A percentile compares a stretch with the other conserved stretches of the same genome.
Conservation (phyloP, 30 jellyfish, hydroid and myxozoan species). For the Aurelia sp. region DNA sequence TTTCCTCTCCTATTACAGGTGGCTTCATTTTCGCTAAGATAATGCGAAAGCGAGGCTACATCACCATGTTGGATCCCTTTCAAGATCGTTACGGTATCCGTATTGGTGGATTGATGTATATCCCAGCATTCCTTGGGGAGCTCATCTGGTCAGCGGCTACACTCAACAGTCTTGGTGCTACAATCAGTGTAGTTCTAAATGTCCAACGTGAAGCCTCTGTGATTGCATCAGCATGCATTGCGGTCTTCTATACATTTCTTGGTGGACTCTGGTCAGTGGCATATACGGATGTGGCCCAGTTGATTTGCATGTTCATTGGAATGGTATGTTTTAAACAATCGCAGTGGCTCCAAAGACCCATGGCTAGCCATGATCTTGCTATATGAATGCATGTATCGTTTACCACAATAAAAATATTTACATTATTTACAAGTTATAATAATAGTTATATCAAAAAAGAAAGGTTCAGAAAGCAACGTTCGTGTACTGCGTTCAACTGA, state of each 20-base stretch:
- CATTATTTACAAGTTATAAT: too few relatives aligned
- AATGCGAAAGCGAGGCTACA: constrained; percentile 98
- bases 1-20: constrained; percentile 54
- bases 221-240: constrained; percentile 97
- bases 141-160: constrained; percentile 99
- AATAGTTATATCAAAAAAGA: too few relatives aligned
- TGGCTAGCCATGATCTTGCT: too few relatives aligned
- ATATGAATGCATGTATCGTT: too few relatives aligned
- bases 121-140: constrained; percentile 99
- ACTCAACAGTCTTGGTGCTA: constrained; percentile 97
- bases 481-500: too few relatives aligned
- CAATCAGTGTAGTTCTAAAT: constrained; percentile 91
- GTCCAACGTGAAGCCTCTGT: constrained; percentile 73
- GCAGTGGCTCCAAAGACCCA: too few relatives aligned
- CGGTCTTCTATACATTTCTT: constrained; percentile 95
- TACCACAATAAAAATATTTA: too few relatives aligned
- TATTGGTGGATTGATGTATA: constrained; percentile 94
- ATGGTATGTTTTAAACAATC: constrained; percentile 73
- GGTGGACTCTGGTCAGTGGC: constrained; percentile 99
- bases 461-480: too few relatives aligned
- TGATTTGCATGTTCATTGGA: constrained; percentile 98
- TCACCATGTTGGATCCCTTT: constrained; percentile 98
- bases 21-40: constrained; percentile 97
- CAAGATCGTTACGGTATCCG: constrained; percentile 97
- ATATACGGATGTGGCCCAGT: constrained; percentile 99